phyloP scores from a whole-genome alignment of 2,797 vertebrate species.

The Gobionotothen gibberifrons region DNA sequence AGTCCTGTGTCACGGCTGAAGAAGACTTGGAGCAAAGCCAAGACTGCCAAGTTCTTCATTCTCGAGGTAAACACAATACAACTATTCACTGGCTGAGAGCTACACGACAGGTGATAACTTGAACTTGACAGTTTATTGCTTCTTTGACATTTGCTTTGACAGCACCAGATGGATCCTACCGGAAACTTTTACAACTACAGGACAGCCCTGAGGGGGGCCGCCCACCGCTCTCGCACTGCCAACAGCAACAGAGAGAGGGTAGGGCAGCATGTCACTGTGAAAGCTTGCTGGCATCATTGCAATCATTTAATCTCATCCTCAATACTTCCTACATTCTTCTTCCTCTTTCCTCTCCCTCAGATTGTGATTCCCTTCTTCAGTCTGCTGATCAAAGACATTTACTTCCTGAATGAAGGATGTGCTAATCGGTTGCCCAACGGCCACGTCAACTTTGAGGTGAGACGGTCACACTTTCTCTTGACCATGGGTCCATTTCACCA shows the following conservation, averaged over 20 bases:
- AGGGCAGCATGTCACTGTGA: conserved; percentile 20
- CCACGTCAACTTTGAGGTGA: conserved; percentile 95
- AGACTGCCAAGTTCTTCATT: conserved; percentile 96
- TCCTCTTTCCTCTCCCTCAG: conserved; percentile 71
- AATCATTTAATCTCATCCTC: not conserved
- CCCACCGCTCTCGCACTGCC: conserved; percentile 91
- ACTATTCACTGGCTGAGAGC: not conserved
- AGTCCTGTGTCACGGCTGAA: conserved; percentile 94
- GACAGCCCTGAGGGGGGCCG: conserved; percentile 91
- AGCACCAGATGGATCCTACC: conserved; percentile 98
- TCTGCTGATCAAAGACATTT: conserved; percentile 96
- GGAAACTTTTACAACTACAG: conserved; percentile 98
- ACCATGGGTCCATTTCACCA: not conserved
- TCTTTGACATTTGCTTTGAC: conserved; percentile 35
- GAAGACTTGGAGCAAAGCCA: conserved; percentile 97
- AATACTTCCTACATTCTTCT: not conserved
- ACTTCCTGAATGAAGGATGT: conserved; percentile 95
- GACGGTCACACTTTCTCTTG: not conserved
- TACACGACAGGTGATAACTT: not conserved
- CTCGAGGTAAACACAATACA: conserved; percentile 87
- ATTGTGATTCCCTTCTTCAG: conserved; percentile 98
- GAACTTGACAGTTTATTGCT: conserved; percentile 32
- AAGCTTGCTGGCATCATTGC: not conserved
- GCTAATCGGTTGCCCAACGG: conserved; percentile 93
- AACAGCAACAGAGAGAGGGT: conserved; percentile 96